Evolutionary conservation across 2,797 vertebrate genomes (phyloP).

Genomic region (Mormyrus proboscirostris): DNA sequence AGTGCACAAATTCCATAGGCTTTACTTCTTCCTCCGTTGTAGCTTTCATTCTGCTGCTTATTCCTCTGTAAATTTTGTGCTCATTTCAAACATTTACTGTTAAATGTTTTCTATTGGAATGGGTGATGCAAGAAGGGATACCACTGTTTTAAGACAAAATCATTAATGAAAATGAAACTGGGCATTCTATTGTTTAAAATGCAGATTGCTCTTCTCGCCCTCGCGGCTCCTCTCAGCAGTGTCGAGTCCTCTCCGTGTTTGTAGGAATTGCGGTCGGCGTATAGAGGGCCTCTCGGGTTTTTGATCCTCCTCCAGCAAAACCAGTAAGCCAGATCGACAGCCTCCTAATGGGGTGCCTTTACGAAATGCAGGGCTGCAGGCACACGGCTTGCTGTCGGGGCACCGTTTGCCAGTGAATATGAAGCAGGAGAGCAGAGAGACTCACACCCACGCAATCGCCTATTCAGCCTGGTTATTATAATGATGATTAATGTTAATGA

Average conservation of each 20-base stretch:
- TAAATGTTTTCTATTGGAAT: conserved; percentile 85
- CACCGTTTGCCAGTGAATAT: background rate
- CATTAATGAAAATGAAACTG: background rate
- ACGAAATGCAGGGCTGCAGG: background rate
- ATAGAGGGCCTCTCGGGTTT: background rate
- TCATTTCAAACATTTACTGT: conserved; percentile 62
- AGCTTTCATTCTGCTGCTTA: conserved; percentile 99
- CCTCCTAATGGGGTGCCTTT: background rate
- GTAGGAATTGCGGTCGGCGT: background rate
- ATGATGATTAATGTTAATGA: background rate
- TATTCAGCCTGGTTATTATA: background rate
- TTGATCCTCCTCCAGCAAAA: conserved; percentile 11
- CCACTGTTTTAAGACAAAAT: conserved; percentile 53
- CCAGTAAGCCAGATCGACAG: conserved; percentile 1
- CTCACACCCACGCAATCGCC: background rate
- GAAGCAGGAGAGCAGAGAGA: background rate
- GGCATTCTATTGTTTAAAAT: background rate
- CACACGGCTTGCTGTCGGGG: background rate
- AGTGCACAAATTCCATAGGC: conserved; percentile 80
- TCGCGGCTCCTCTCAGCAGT: background rate
- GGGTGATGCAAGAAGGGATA: conserved; percentile 82
- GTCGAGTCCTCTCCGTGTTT: background rate
- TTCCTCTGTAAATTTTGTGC: conserved; percentile 49
- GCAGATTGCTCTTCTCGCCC: background rate
- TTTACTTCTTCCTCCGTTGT: conserved; percentile 78